Base-by-base conservation (phyloP, 1,140 invertebrate species). In the Ganaspis sp. region DNA sequence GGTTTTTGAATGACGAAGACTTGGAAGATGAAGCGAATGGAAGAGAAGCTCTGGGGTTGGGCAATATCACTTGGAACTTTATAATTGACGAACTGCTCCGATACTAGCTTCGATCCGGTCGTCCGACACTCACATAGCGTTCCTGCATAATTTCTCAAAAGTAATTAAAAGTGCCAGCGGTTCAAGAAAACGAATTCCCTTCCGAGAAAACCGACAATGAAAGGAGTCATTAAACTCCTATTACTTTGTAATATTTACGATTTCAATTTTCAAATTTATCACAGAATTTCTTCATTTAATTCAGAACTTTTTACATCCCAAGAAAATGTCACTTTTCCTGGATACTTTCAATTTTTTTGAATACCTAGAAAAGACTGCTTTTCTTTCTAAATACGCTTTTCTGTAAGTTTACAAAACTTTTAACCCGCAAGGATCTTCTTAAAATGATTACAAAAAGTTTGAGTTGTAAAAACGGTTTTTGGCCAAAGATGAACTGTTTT, bases 81-180 rank as follows among this genome's bases (percentile, higher is more conserved):
- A 58, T 29, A 58, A 58, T 58, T 58, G 54, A 58, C 12, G 23
- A 58, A 58, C 23, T 23, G 26, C 12, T 58, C 23, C 23, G 54
- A 58, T 58, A 58, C 21, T 58, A 23, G 21, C 54, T 58, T 58
- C 12, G 54, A 58, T 58, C 23, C 21, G 11, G 9, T 58, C 21
- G 11, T 15, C 23, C 1, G 23, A 58, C 54, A 29, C 21, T 12
- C 23, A 1, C 21, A 26, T 15, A 29, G 11, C 23, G 3, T 58
- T 58, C 19, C 54, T 26, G 21, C 12, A 26, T 26, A 58, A 26
- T 29, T 58, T 26, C 23, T 58, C 11, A 58, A 26, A 58, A 58
- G 21, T 58, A 58, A 58, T 58, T 58, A 58, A 58, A 58, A 58
- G 54, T 23, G 21, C 21, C 21, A 58, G 21, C 23, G 54, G 19